Base-by-base conservation (phyloP, 1,140 invertebrate species). In the Cyclargus thomasi region DNA sequence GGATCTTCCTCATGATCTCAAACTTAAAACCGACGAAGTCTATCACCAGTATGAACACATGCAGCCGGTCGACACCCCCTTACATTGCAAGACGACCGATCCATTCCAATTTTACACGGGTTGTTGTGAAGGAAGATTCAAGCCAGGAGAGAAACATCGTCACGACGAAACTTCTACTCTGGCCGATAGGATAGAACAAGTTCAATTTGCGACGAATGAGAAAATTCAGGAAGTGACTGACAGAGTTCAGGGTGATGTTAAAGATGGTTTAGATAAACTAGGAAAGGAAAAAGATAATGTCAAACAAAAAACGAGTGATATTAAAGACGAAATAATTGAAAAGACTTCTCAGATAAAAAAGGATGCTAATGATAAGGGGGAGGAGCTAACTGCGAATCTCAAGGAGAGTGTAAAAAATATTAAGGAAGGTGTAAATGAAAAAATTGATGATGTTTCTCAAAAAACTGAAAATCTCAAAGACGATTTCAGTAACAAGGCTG, bases 81-180 rank as follows among this genome's bases (percentile, higher is more conserved):
- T 78, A 18, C 67, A 69, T 67, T 71, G 69, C 23, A 82, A 77
- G 18, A 75, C 69, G 39, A 66, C 70, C 22, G 86, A 89, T 72
- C 86, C 86, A 11, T 89, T 89, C 75, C 73, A 78, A 62, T 85
- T 82, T 53, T 81, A 82, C 62, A 79, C 79, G 0, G 81, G 76
- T 4, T 89, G 86, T 64, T 89, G 86, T 55, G 82, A 88, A 71
- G 81, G 80, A 7, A 83, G 74, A 70, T 85, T 75, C 65, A 81
- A 76, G 16, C 81, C 80, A 59, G 85, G 81, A 20, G 77, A 82
- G 62, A 86, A 88, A 74, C 87, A 90, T 65, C 74, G 75, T 29
- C 84, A 90, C 21, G 84, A 90, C n/a, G 87, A 90, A 72, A 90
- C 85, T 0, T 90, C 85, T 62, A 90, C 79, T 63, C 63, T 86